Percentiles rank a stretch among this genome's conserved stretches.
phyloP scores from a whole-genome alignment of 2,888 invertebrate genomes.

The Mystacides longicornis region DNA sequence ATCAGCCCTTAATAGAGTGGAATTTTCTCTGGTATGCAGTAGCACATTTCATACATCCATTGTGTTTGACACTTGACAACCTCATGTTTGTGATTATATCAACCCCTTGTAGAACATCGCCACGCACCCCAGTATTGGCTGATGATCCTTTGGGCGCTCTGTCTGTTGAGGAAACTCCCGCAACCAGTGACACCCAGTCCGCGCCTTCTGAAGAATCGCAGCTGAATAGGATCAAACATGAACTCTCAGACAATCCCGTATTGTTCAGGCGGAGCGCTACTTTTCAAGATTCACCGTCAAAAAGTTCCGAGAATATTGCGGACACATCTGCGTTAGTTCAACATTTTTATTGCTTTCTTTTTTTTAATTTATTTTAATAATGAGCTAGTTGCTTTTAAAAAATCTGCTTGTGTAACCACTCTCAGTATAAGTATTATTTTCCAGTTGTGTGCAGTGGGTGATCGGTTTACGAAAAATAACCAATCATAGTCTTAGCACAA shows the following conservation, averaged over 20 bases:
- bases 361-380: neutral
- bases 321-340: conserved; percentile 37
- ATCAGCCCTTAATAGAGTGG: no score
- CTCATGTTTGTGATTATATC: neutral
- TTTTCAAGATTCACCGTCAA: conserved; percentile 50
- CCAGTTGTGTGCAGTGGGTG: no score
- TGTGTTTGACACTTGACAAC: no score
- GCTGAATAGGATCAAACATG: conserved; percentile 33
- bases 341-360: conserved; percentile 3
- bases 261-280: conserved; percentile 56
- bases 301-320: conserved; percentile 38
- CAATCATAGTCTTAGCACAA: no score
- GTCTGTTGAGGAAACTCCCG: conserved; percentile 33
- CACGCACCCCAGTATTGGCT: conserved; percentile 79
- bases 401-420: no score
- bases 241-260: conserved; percentile 60
- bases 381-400: neutral
- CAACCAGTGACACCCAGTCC: conserved; percentile 30
- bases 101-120: conserved; percentile 49
- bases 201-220: conserved; percentile 31
- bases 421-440: no score
- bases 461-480: no score
- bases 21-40: no score
- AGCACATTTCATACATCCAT: no score
- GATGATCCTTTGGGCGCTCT: conserved; percentile 90